Evolutionary conservation across 2,888 invertebrate genomes (phyloP).

Genomic region (Calameuta pallipes): DNA sequence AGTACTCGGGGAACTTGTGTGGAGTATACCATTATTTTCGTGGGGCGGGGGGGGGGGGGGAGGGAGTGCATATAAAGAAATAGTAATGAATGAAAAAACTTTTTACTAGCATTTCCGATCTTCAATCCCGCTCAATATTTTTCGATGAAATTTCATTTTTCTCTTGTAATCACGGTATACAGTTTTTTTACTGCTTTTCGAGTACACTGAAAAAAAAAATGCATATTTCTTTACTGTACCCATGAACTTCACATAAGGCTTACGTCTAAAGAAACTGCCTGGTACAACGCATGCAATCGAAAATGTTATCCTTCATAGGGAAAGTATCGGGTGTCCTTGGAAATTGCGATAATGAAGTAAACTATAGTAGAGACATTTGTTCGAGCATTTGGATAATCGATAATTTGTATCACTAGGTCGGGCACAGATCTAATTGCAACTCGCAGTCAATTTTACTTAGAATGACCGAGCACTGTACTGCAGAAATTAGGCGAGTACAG

Average conservation of each 20-base stretch:
- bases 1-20: background rate
- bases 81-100: background rate
- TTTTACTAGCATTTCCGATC: too few species aligned
- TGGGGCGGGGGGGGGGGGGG: too few species aligned
- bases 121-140: background rate
- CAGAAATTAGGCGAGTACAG: background rate
- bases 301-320: too few species aligned
- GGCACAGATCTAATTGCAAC: background rate
- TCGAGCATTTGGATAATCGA: background rate
- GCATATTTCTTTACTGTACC: too few species aligned
- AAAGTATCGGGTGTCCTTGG: too few species aligned
- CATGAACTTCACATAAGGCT: background rate
- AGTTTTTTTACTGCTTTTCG: too few species aligned
- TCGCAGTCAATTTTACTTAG: background rate
- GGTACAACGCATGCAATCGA: too few species aligned
- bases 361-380: background rate
- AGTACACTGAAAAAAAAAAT: too few species aligned
- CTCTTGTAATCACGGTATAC: too few species aligned
- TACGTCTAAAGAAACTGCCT: background rate
- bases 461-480: background rate
- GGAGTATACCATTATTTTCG: background rate
- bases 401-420: background rate
- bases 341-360: background rate
- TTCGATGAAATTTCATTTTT: background rate
- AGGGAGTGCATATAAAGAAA: background rate